A percentile compares a stretch with the other conserved stretches of the same genome.
phyloP scores from a whole-genome alignment of 2,797 vertebrate genomes.

The Telmatherina bonti region DNA sequence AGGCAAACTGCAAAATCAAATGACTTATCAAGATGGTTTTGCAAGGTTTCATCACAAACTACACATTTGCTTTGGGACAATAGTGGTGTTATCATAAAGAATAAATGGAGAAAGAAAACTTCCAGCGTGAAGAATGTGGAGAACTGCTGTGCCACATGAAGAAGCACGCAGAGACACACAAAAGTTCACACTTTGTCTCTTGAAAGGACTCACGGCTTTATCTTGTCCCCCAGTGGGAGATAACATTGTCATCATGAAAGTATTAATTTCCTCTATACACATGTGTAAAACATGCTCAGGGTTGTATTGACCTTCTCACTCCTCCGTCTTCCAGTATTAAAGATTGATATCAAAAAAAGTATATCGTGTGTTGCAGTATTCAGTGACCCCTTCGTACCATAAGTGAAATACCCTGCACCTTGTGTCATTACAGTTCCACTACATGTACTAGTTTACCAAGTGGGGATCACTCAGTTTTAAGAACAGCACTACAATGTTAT shows the following conservation, averaged over 20 bases:
- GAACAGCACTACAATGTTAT: constrained; percentile 20
- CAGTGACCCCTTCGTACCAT: constrained; percentile 10
- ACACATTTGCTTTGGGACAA: background rate
- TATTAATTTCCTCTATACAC: background rate
- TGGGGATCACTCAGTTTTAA: constrained; percentile 42
- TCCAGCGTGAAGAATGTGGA: background rate
- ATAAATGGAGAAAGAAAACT: background rate
- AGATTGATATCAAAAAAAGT: background rate
- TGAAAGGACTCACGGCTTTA: constrained; percentile 5
- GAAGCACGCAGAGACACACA: background rate
- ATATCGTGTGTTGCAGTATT: constrained; percentile 5
- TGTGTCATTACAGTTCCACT: constrained; percentile 31
- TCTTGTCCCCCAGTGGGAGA: background rate
- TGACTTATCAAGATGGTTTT: constrained; percentile 46
- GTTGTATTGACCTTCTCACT: constrained; percentile 30
- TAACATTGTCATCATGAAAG: background rate
- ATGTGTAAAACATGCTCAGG: constrained; percentile 15
- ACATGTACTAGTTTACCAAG: constrained; percentile 32
- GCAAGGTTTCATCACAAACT: constrained; percentile 14
- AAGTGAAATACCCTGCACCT: constrained; percentile 15
- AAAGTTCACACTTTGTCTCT: background rate
- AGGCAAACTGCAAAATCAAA: constrained; percentile 40
- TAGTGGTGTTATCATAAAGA: background rate
- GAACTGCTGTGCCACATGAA: background rate
- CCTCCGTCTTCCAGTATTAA: constrained; percentile 5